Evolutionary conservation across 2,888 invertebrate genomes (phyloP), one percentile per base, ranked within the genome.

Genomic region (Andrena flavipes): DNA sequence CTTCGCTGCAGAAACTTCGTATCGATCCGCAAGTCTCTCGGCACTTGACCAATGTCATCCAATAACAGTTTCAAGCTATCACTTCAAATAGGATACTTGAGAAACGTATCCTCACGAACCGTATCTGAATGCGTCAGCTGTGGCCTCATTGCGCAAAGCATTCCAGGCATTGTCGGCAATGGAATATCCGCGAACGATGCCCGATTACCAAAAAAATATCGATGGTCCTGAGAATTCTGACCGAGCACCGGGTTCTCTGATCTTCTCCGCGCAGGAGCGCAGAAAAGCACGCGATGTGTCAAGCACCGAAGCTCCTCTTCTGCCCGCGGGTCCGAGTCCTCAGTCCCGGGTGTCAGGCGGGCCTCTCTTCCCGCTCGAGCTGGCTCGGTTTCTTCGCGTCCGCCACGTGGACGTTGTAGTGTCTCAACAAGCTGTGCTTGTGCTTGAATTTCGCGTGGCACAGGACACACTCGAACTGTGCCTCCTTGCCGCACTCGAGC

Each of bases 401-500:
- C 23, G 65, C 60, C 49, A 77, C 74, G 74, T 91, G 92, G 26
- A 91, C 89, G 76, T 91, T 92, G 69, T 90, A 90, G 76, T 93
- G 93, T 63, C 93, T 91, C 5, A 91, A 84, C 16, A 93, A 84
- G 62, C 93, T 92, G 87, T 93, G 93, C 75, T 92, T 93, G 89
- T 93, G 93, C 84, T 93, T 93, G 88, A 93, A 93, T 35, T 90
- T 90, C 42, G 92, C 87, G 68, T 90, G 90, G 85, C 95, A 95
- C 16, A 94, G 84, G 3, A 90, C 86, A 84, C 95, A 95, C 69
- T 92, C 91, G 87, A 95, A 95, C 71, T 94, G 93, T 3, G 94
- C 95, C 74, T 94, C 94, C 86, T 95, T 95, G 63, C 95, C 94
- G 85, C 95, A 95, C 87, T 95, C 95, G 73, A 94, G 92, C 77